Conservation (phyloP, 2,113 vertebrate species). For the Varanus komodoensis region DNA sequence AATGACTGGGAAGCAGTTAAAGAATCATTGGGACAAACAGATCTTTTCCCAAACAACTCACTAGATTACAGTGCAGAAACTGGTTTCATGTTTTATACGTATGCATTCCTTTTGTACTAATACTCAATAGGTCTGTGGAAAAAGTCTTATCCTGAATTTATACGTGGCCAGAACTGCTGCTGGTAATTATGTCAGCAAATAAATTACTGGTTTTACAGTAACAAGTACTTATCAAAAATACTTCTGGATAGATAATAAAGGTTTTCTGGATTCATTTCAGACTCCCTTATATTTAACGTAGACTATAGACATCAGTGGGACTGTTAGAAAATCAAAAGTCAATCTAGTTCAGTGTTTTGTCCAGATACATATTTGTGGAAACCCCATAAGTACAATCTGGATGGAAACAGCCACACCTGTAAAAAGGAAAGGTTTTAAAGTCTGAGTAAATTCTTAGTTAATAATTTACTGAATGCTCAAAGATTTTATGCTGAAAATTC, state of each 20-base stretch:
- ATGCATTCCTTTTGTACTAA: background rate
- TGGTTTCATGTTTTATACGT: background rate
- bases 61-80: background rate
- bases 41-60: background rate
- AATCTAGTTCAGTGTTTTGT: background rate
- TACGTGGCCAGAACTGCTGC: background rate
- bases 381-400: background rate
- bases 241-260: background rate
- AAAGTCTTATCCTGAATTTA: background rate
- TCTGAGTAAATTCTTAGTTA: background rate
- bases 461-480: background rate
- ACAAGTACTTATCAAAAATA: background rate
- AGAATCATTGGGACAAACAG: background rate
- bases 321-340: background rate
- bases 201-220: background rate
- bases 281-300: too few relatives aligned
- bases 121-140: background rate
- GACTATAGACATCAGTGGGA: background rate
- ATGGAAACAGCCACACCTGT: background rate
- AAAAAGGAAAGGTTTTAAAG: background rate
- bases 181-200: background rate
- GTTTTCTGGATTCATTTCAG: too few relatives aligned
- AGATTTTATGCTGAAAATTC: background rate
- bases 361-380: background rate
- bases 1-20: background rate